These are phyloP conservation scores for Cremastinae sp. DNA, from an alignment of 2,888 invertebrate species.

Conservation along the genomic window DNA sequence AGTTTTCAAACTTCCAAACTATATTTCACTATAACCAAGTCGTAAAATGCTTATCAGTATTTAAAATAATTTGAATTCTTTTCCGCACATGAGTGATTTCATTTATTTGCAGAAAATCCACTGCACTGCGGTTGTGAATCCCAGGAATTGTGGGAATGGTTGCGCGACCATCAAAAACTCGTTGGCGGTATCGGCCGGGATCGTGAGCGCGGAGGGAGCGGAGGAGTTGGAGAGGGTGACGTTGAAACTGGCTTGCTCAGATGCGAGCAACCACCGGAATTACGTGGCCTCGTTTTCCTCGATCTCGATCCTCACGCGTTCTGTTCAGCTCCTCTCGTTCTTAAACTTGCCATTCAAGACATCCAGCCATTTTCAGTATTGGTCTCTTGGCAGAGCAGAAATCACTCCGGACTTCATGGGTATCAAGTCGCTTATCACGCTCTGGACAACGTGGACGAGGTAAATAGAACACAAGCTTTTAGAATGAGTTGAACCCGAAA, in stretches of 20 bases:
- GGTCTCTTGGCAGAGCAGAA: constrained; percentile 94
- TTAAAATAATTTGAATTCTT: no score
- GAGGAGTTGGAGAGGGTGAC: constrained; percentile 70
- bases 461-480: constrained; percentile 78
- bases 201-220: constrained; percentile 57
- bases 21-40: no score
- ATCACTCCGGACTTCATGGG: constrained; percentile 91
- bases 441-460: constrained; percentile 83
- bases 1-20: no score
- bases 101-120: constrained; percentile 87
- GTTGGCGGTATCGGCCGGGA: constrained; percentile 83
- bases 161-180: constrained; percentile 92
- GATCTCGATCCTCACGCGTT: constrained; percentile 90
- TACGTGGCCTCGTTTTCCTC: constrained; percentile 88
- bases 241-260: constrained; percentile 81
- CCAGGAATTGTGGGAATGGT: constrained; percentile 95
- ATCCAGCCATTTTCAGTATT: constrained; percentile 93
- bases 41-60: no score
- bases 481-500: no score
- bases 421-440: constrained; percentile 94
- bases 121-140: constrained; percentile 94
- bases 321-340: constrained; percentile 91
- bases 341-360: constrained; percentile 93
- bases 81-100: constrained; percentile 2
- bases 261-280: constrained; percentile 91